Evolutionary conservation across 2,797 vertebrate species (phyloP).

Genomic region (Thripadectes ignobilis): DNA sequence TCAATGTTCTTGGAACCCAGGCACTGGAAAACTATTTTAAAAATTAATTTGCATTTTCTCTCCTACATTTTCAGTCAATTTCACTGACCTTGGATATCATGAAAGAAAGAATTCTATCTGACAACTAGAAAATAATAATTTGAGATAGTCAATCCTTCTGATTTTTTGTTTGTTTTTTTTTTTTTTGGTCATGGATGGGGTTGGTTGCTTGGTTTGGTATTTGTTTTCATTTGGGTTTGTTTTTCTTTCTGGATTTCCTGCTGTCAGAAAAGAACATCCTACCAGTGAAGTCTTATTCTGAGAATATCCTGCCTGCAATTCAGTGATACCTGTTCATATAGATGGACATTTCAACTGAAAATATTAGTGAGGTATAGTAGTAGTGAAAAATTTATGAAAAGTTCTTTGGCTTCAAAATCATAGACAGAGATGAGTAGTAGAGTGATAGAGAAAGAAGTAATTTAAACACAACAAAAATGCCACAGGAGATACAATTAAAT

Average conservation of each 20-base stretch:
- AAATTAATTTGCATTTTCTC: background rate
- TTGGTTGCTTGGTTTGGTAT: accelerated
- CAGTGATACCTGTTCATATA: background rate
- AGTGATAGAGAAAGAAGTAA: background rate
- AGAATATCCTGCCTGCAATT: background rate
- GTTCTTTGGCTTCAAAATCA: background rate
- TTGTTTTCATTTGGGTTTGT: accelerated
- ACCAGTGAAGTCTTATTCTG: background rate
- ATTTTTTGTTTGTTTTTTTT: background rate
- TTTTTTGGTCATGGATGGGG: accelerated
- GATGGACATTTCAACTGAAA: background rate
- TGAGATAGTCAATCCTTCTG: background rate
- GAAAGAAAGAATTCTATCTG: background rate
- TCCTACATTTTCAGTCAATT: background rate
- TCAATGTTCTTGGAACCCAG: background rate
- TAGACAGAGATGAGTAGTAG: background rate
- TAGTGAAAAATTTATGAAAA: background rate
- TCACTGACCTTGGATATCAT: background rate
- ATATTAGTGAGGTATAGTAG: background rate
- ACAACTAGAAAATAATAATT: background rate
- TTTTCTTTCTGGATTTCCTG: background rate
- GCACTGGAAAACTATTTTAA: constrained; percentile 1
- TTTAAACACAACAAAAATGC: background rate
- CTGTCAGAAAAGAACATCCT: background rate
- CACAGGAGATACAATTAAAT: background rate